Evolutionary conservation across 2,888 invertebrate species (phyloP), one percentile per base, ranked within the genome.

Genomic region (Heteromurus nitidus): DNA sequence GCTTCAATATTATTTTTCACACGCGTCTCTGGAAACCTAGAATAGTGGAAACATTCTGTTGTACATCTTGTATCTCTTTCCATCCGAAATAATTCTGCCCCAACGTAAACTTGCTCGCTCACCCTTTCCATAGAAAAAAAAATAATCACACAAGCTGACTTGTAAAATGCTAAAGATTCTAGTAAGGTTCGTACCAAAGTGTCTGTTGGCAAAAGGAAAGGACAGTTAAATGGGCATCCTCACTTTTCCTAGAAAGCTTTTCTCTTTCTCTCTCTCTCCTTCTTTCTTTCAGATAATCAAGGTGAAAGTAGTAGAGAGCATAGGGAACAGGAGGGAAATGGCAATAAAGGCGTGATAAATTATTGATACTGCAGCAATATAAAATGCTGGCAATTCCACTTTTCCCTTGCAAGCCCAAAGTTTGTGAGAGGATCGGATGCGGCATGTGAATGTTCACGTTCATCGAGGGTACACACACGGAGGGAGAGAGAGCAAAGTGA

Each of bases 301-400:
- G 24, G 53, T 58, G 50, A n/a, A 22, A 36, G 65, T 3, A 44
- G 24, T 47, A 26, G 36, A 30, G 69, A n/a, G n/a, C n/a, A n/a
- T n/a, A n/a, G 7, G 26, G 28, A 64, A 22, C 22, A 70, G 73
- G 53, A 42, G 42, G 75, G 44, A 53, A 75, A 67, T 42, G 75
- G 75, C 75, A 75, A 67, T 75, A 75, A 75, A 75, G 75, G 50
- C 50, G 30, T 75, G 22, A 65, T 75, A 65, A 75, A 75, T 75
- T 75, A 75, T 75, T 75, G 75, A 75, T 65, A 75, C 47, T 36
- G 24, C 20, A 13, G 42, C 64, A 64, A 64, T 30, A 24, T 55
- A 55, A 24, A 55, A n/a, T n/a, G 11, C 13, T 50, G 7, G 7
- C n/a, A 18, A 13, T 7, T 50, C 50, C n/a, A 50, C n/a, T 50